phyloP scores from a whole-genome alignment of 2,888 invertebrate species.

The Deroplatys truncata region DNA sequence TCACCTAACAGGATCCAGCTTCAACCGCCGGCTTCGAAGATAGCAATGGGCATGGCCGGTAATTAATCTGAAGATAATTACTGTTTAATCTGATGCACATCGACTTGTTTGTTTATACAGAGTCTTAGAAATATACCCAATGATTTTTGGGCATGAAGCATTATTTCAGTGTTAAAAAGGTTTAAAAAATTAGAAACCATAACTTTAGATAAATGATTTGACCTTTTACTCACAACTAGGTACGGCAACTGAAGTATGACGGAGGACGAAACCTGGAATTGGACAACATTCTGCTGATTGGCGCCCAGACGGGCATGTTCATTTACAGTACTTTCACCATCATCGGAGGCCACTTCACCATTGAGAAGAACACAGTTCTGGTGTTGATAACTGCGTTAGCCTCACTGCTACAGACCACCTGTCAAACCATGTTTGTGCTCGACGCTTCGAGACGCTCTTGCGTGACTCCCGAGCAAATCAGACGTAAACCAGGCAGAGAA shows the following conservation, averaged over 20 bases:
- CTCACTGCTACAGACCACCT: constrained; percentile 82
- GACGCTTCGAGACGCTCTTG: constrained; percentile 85
- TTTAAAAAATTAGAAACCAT: not conserved
- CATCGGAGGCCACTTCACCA: constrained; percentile 85
- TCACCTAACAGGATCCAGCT: too few relatives aligned
- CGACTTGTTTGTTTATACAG: too few relatives aligned
- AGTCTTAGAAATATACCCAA: too few relatives aligned
- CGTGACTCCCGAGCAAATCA: constrained; percentile 73
- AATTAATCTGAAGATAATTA: too few relatives aligned
- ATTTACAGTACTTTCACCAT: constrained; percentile 91
- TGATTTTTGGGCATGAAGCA: too few relatives aligned
- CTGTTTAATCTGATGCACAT: too few relatives aligned
- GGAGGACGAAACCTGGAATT: constrained; percentile 76
- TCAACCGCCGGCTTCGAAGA: too few relatives aligned
- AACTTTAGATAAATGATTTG: not conserved
- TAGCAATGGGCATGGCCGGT: too few relatives aligned
- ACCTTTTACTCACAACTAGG: constrained; percentile 38
- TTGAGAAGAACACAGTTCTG: constrained; percentile 73
- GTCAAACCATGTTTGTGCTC: constrained; percentile 86
- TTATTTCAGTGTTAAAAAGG: too few relatives aligned
- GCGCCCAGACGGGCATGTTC: constrained; percentile 91
- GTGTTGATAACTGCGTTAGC: constrained; percentile 80
- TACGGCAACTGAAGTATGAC: constrained; percentile 80
- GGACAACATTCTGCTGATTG: constrained; percentile 86
- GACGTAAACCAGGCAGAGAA: constrained; percentile 87